Conservation (phyloP, 2,797 vertebrate species). For the Glyptemys insculpta region DNA sequence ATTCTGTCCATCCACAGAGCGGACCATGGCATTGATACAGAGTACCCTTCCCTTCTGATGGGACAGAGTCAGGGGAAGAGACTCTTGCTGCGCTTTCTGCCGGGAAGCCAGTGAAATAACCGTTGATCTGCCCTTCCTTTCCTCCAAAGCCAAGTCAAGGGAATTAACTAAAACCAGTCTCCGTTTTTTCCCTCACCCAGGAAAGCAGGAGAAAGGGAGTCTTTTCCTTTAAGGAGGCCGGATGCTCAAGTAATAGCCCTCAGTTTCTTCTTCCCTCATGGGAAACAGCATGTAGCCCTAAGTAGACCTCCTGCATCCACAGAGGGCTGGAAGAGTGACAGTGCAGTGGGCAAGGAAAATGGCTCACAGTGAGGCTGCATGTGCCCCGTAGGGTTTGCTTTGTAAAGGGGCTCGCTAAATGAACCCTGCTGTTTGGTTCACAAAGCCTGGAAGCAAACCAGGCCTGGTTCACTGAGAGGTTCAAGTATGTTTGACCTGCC, state of each 20-base stretch:
- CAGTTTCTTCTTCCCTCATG: conserved; percentile 6
- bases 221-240: neutral
- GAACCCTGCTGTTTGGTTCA: neutral
- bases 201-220: neutral
- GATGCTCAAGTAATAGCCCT: neutral
- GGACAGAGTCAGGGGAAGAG: conserved; percentile 65
- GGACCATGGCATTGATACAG: conserved; percentile 69
- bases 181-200: neutral
- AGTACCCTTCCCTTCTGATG: conserved; percentile 34
- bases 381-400: neutral
- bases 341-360: neutral
- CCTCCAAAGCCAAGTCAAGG: conserved; percentile 28
- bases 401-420: conserved; percentile 12
- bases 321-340: neutral
- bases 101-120: conserved; percentile 53
- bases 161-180: conserved; percentile 17
- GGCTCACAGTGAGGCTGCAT: neutral
- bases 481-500: conserved; percentile 10
- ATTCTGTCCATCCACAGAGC: conserved; percentile 38
- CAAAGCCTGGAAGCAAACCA: neutral
- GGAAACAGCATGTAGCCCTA: neutral
- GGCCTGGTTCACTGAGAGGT: neutral
- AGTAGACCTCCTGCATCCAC: neutral
- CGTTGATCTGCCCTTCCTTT: conserved; percentile 56
- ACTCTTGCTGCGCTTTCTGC: conserved; percentile 64